Evolutionary conservation across 1,140 invertebrate species (phyloP).

Genomic region (Acromyrmex charruanus): DNA sequence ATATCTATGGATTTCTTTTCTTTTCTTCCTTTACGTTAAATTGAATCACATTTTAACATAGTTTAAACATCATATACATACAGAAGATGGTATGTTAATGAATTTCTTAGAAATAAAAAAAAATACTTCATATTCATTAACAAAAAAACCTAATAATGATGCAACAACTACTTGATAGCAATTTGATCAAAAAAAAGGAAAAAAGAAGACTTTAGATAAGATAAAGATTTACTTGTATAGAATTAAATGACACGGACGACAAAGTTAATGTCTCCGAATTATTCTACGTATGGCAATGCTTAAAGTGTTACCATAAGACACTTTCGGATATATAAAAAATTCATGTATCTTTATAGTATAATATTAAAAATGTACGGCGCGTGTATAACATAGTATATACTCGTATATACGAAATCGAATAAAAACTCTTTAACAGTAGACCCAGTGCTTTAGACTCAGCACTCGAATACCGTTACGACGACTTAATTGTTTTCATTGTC

Average conservation of each 20-base stretch:
- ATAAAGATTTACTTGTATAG: constrained; percentile 46
- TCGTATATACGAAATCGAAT: constrained; percentile 40
- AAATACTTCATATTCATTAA: constrained; percentile 38
- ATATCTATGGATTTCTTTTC: constrained; percentile 29
- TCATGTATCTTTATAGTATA: constrained; percentile 28
- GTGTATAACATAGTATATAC: constrained; percentile 38
- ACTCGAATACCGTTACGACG: constrained; percentile 41
- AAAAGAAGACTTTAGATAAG: constrained; percentile 38
- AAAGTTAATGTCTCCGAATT: constrained; percentile 24
- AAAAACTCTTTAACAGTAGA: constrained; percentile 47
- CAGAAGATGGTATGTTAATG: neutral
- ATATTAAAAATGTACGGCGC: constrained; percentile 57
- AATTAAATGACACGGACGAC: constrained; percentile 30
- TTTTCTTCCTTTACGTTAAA: constrained; percentile 2
- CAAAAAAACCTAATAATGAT: constrained; percentile 33
- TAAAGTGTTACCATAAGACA: constrained; percentile 58
- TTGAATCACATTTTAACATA: constrained; percentile 51
- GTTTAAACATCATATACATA: constrained; percentile 9
- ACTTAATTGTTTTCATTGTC: constrained; percentile 28
- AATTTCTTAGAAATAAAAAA: constrained; percentile 44
- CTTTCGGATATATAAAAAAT: constrained; percentile 63
- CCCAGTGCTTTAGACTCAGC: constrained; percentile 55
- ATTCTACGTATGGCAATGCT: constrained; percentile 56
- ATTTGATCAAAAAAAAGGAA: constrained; percentile 30
- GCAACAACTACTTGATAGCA: constrained; percentile 17